Evolutionary conservation across 1,140 invertebrate species (phyloP).

Genomic region (Schlechtendalia chinensis): DNA sequence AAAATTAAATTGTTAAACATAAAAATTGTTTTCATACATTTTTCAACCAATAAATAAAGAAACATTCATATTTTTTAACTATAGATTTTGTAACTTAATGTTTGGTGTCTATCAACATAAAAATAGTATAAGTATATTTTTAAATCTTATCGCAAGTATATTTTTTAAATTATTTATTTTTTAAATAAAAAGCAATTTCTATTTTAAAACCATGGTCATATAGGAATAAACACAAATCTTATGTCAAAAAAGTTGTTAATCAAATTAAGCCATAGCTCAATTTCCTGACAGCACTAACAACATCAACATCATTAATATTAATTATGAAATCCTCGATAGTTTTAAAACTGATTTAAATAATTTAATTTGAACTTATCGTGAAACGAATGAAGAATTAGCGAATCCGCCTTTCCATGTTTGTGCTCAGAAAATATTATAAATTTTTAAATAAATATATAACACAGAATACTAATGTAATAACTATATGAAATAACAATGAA

Average conservation of each 20-base stretch:
- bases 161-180: too few species aligned
- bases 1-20: too few species aligned
- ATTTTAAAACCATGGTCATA: too few species aligned
- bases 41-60: too few species aligned
- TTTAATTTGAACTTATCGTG: background rate
- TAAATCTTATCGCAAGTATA: too few species aligned
- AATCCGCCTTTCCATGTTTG: background rate
- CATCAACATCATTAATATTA: background rate
- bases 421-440: background rate
- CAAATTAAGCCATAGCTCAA: background rate
- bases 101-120: too few species aligned
- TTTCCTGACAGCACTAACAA: background rate
- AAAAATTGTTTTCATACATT: too few species aligned
- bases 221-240: background rate
- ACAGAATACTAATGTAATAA: background rate
- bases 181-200: too few species aligned
- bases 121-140: too few species aligned
- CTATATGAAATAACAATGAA: constrained; percentile 3
- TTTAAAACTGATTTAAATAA: constrained; percentile 19
- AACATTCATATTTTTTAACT: too few species aligned
- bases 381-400: background rate
- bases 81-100: too few species aligned
- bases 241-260: background rate
- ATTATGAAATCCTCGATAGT: background rate
- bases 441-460: background rate